Base-by-base conservation (phyloP, 1,140 invertebrate species). In the Bombus difficillimus region DNA sequence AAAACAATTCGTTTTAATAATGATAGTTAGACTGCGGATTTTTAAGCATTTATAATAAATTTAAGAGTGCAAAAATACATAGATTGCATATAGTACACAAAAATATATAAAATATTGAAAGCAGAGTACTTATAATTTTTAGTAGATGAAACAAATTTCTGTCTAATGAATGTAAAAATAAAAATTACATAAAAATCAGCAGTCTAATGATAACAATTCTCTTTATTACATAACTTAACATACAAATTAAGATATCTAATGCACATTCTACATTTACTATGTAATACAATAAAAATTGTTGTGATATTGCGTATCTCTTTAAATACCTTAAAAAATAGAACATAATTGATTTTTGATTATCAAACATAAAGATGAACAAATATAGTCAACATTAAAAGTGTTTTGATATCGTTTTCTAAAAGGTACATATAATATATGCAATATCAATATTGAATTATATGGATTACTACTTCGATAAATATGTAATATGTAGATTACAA, bases 161-260 rank as follows among this genome's bases (percentile, higher is more conserved):
- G 47, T 53, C 18, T 53, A 53, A 53, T 22, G 47, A 53, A 53
- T 53, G 5, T 22, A 22, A 22, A 53, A 18, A 53, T 53, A 6
- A 53, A 53, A 53, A 22, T 53, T 8, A 53, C 47, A 53, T 53
- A 53, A 53, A 53, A 53, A 53, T 53, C 47, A 53, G 18, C 47
- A 53, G 47, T 18, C 47, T 22, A 22, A 53, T 53, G 22, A 41
- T 80, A 80, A 85, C 83, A 80, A 80, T 80, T 71, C 9, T 34
- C 47, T 85, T 85, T 80, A 80, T 83, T 78, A 64, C 72, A 32
- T 59, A 62, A 79, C 13, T 59, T 84, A 10, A 43, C 22, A 59
- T 83, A 39, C 18, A 83, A 53, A 22, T 83, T 57, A 59, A 69
- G 47, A 79, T 71, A 84, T 79, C 10, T 71, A 34, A 22, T 37